Percentiles rank a stretch among this genome's conserved stretches.
Conservation (phyloP, 2,888 invertebrate species). For the Taphrorychus bicolor region DNA sequence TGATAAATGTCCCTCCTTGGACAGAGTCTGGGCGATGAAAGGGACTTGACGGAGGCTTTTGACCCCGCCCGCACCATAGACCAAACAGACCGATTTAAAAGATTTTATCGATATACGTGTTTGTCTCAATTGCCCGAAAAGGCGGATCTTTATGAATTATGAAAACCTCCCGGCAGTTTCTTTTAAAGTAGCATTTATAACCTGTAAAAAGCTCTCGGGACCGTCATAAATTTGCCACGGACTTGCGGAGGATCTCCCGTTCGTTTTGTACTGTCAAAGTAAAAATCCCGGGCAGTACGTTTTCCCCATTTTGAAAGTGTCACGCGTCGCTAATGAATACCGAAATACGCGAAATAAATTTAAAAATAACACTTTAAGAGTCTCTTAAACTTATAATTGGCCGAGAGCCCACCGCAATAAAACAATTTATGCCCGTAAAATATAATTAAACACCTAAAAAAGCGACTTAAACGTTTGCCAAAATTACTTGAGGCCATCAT, state of each 20-base stretch:
- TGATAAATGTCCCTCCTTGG: neutral
- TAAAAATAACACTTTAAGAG: constrained; percentile 48
- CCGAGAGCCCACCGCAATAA: constrained; percentile 49
- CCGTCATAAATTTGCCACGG: constrained; percentile 20
- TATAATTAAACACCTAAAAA: constrained; percentile 56
- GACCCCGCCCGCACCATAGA: neutral
- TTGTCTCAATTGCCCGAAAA: neutral
- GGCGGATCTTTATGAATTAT: constrained; percentile 16
- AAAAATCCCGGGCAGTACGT: constrained; percentile 21
- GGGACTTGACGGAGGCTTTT: neutral
- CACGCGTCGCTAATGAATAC: constrained; percentile 40
- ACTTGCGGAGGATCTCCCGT: constrained; percentile 14
- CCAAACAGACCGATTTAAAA: neutral
- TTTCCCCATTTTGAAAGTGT: constrained; percentile 27
- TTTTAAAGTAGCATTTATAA: constrained; percentile 24
- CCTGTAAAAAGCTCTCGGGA: constrained; percentile 18
- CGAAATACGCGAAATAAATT: constrained; percentile 44
- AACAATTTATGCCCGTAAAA: constrained; percentile 45
- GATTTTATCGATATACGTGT: neutral
- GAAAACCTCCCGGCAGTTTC: constrained; percentile 5
- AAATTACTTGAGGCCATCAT: constrained; percentile 46
- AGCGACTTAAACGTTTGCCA: constrained; percentile 52
- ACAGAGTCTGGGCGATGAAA: neutral
- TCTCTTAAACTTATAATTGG: constrained; percentile 49
- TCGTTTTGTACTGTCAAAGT: constrained; percentile 26